Evolutionary conservation across 2,797 vertebrate species (phyloP), one percentile per base, ranked within the genome.

Genomic region (Helostoma temminkii): DNA sequence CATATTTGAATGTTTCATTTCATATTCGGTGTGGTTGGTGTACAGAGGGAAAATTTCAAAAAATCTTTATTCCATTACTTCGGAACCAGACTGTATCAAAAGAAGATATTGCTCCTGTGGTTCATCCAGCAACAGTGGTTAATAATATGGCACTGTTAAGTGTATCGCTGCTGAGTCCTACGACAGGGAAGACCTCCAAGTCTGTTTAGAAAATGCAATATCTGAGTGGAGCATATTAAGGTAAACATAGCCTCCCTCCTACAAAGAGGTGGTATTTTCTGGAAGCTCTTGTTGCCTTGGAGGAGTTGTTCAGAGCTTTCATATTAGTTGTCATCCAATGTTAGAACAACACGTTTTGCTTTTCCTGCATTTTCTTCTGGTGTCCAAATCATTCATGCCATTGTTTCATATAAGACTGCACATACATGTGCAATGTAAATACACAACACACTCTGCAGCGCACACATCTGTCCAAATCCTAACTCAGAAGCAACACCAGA

Each of bases 151-250:
- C 39, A 16, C 62, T 25, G 25, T 79, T 76, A 82, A 82, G 65
- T 75, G 69, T 65, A 79, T 75, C 72, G 68, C 76, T 71, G 71
- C 80, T 54, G 52, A 75, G 36, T 75, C 57, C 48, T 66, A 45
- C 55, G 64, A 81, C 62, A 68, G 62, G 62, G 41, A 83, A 69
- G 70, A 79, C 72, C 67, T 79, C 72, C 66, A 75, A 75, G 77
- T 82, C 42, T 5, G 64, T 65, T 81, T 77, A 82, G 66, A 73
- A 71, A 76, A 75, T 64, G 58, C 74, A 79, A 78, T 82, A 85
- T 86, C 85, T 78, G 59, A 80, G 75, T 54, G 63, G 71, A 80
- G 61, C 59, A 84, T 77, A 79, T 84, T 88, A 82, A 78, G 54
- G 67, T 78, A 72, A 86, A 65, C 71, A 46, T 60, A 64, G 80